Evolutionary conservation across 2,797 vertebrate species (phyloP).

Genomic region (Sus cebifrons): DNA sequence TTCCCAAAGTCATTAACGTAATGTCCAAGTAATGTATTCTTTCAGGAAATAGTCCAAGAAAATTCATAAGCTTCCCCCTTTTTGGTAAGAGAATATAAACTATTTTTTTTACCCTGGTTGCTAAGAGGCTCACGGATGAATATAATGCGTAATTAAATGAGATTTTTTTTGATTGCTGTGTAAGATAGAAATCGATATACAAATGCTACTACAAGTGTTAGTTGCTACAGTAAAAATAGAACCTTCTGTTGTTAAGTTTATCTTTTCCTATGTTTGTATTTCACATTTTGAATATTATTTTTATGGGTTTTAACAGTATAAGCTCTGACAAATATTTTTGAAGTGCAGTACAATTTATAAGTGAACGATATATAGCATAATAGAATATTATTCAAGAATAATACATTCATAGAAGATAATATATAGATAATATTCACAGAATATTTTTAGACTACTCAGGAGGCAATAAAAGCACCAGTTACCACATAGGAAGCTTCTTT

Average conservation of each 20-base stretch:
- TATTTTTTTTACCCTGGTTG: background rate
- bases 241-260: no score
- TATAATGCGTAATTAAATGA: slow-evolving; percentile 49
- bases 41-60: slow-evolving; percentile 5
- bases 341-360: background rate
- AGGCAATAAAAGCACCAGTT: background rate
- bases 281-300: background rate
- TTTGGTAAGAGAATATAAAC: background rate
- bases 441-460: background rate
- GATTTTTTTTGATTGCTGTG: background rate
- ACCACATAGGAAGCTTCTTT: background rate
- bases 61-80: background rate
- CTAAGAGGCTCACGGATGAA: background rate
- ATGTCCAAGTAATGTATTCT: background rate
- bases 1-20: background rate
- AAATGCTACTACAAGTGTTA: background rate
- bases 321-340: background rate
- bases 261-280: background rate
- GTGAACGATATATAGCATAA: background rate
- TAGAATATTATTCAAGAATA: background rate
- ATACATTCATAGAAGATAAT: background rate
- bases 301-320: background rate
- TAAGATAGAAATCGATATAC: background rate
- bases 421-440: background rate
- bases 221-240: background rate